Base-by-base conservation (phyloP, 2,113 vertebrate genomes). In the Verasper variegatus region DNA sequence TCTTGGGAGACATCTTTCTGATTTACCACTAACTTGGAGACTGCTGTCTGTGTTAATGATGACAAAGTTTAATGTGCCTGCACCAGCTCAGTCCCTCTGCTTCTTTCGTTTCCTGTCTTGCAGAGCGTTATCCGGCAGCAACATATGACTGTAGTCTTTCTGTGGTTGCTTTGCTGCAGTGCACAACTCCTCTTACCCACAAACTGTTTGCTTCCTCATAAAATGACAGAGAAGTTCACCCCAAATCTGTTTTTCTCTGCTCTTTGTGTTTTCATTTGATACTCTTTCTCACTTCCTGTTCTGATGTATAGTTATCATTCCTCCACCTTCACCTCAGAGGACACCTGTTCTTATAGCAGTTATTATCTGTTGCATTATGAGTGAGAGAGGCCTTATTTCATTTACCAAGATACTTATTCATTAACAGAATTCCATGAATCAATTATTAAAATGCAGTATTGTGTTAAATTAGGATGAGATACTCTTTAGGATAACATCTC, bases 101-200 rank as follows among this genome's bases (percentile, higher is more conserved):
- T n/a, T 78, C 24, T 71, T 78, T 89, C 60, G 62, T 77, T 91
- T 92, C 89, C 92, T 90, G 90, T 91, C 81, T 89, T 85, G 70
- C 86, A 81, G 69, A 82, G 82, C 35, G 78, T 74, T 42, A 81
- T 71, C 62, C 27, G 56, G 60, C 71, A 78, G 72, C 78, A 85
- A 60, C 81, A 71, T 12, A 56, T 23, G 13, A 23, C 40, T 69
- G 71, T 31, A 5, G 31, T 31, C 54, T 58, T 40, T 23, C 51
- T 85, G 74, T 74, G 78, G 84, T 90, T 74, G 68, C 71, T 60
- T 20, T 74, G 65, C 71, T 68, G 51, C 80, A 71, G 75, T 42
- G 15, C 37, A 15, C 14, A 60, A 26, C 24, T 65, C n/a, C 23
- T 73, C n/a, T 71, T n/a, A 24, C 52, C 73, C 57, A 68, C 0